Percentiles rank a stretch among this genome's conserved stretches.
phyloP scores from a whole-genome alignment of 2,797 vertebrate species.

The Taenioides sp. region DNA sequence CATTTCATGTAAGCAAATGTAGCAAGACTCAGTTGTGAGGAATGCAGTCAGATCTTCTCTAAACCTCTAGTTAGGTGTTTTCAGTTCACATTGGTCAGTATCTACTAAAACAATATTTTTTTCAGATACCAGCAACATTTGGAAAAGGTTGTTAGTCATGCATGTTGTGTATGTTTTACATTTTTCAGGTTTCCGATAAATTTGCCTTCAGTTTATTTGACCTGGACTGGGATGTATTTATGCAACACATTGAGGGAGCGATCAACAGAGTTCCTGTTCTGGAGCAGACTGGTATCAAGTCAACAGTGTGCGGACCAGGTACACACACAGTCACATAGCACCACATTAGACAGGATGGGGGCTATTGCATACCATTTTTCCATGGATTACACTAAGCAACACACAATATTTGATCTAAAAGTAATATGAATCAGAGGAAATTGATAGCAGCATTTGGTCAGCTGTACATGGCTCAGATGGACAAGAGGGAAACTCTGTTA shows the following conservation, averaged over 20 bases:
- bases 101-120: background rate
- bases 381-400: too few relatives aligned
- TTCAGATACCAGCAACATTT: background rate
- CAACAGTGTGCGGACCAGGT: slow-evolving; percentile 97
- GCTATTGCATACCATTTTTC: too few relatives aligned
- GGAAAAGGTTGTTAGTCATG: background rate
- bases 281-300: slow-evolving; percentile 93
- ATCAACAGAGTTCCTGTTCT: slow-evolving; percentile 88
- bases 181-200: slow-evolving; percentile 85
- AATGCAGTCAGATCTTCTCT: too few relatives aligned
- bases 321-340: slow-evolving; percentile 12
- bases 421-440: too few relatives aligned
- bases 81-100: background rate
- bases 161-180: slow-evolving; percentile 13
- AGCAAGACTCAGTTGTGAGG: too few relatives aligned
- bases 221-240: slow-evolving; percentile 95
- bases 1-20: too few relatives aligned
- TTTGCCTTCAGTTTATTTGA: slow-evolving; percentile 97
- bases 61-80: background rate
- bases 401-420: too few relatives aligned
- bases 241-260: slow-evolving; percentile 91
- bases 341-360: background rate
- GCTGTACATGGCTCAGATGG: background rate
- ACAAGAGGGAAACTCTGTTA: slow-evolving; percentile 8
- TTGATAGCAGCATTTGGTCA: background rate